A percentile compares a stretch with the other conserved stretches of the same genome.
Conservation (phyloP, 1,140 invertebrate genomes). For the Rhizoglyphus robini region DNA sequence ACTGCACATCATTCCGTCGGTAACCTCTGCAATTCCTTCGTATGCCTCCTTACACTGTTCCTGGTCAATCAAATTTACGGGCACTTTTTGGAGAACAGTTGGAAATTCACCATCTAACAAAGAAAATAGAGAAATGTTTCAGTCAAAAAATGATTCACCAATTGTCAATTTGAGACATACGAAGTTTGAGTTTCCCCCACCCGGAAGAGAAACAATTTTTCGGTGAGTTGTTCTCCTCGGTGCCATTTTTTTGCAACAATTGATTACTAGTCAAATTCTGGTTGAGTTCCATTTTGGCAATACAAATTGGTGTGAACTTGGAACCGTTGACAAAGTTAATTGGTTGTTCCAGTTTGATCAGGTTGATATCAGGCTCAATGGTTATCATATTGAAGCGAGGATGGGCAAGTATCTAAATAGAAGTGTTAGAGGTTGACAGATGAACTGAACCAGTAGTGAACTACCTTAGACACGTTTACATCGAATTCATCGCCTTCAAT, state of each 20-base stretch:
- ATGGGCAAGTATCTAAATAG: not conserved
- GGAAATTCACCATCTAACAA: slow-evolving; percentile 10
- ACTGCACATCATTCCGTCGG: not conserved
- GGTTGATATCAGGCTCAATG: not conserved
- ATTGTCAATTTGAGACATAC: not conserved
- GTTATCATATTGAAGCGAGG: not conserved
- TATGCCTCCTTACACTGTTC: not conserved
- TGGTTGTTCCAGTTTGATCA: not conserved
- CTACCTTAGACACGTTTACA: slow-evolving; percentile 10
- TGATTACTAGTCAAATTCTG: not conserved
- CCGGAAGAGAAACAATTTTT: slow-evolving; percentile 1
- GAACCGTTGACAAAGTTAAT: not conserved
- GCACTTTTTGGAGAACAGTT: slow-evolving; percentile 7
- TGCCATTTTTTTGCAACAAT: not conserved
- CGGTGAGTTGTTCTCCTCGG: not conserved
- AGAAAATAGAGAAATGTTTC: not conserved
- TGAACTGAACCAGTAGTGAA: not conserved
- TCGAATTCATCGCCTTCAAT: not conserved
- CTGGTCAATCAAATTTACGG: not conserved
- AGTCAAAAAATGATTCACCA: not conserved
- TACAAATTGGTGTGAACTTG: not conserved
- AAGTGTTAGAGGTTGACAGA: not conserved
- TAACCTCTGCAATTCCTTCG: not conserved
- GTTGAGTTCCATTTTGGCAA: not conserved
- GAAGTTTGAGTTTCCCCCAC: not conserved